Evolutionary conservation across 2,797 vertebrate species (phyloP), one percentile per base, ranked within the genome.

Genomic region (Kryptolebias ocellatus): DNA sequence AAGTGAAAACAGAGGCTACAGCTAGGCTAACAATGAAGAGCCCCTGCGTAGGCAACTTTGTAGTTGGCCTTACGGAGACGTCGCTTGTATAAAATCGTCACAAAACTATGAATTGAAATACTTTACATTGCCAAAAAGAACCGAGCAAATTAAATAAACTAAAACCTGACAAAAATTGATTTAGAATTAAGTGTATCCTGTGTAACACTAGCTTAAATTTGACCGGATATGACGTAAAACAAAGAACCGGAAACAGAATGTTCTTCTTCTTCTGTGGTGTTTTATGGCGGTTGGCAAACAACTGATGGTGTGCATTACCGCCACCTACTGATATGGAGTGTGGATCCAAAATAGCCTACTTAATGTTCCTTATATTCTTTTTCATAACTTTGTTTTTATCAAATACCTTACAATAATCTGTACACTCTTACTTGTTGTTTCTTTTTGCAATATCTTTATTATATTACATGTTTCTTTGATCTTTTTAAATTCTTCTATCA

Each of bases 21-120:
- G 79, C 83, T 78, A 74, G 28, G 80, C 76, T 87, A 90, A 89
- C 88, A 87, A 89, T 78, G 74, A 87, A 53, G 44, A 3, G 39
- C 51, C 28, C 24, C 68, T 2, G 24, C 64, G 49, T 47, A 8
- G 4, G 17, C 0, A 9, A 9, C 50, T 20, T 16, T 37, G 39
- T 1, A 71, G n/a, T n/a, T 5, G 11, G 8, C 49, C 1, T 1
- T 2, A 31, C 4, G 7, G 7, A 64, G n/a, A 28, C 31, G 15
- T 11, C 9, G 20, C 60, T 3, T 1, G 0, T 53, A 28, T 1
- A 7, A 55, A 72, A 61, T 29, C 44, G 0, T 50, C 27, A 29
- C 24, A 46, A 24, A 27, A 31, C 57, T 1, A 14, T 5, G 1
- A 44, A 47, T 1, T 1, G 18, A 37, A 46, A 1, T 1, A 24